phyloP scores from a whole-genome alignment of 2,113 vertebrate genomes.

The Agapornis roseicollis region DNA sequence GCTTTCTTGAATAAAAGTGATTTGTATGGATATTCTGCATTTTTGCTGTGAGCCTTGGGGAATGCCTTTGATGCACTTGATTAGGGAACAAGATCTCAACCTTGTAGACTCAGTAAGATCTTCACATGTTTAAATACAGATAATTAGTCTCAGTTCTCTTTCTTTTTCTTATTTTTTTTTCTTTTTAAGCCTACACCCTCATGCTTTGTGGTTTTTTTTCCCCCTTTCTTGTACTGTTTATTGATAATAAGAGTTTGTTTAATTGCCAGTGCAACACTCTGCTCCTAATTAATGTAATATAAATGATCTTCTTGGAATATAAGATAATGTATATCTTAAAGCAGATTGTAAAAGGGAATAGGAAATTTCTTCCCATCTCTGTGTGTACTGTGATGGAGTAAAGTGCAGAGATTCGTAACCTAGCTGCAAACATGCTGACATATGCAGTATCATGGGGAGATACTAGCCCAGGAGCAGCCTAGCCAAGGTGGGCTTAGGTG shows the following conservation, averaged over 20 bases:
- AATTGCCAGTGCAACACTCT: background rate
- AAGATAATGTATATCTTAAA: background rate
- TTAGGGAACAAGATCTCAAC: slow-evolving; percentile 40
- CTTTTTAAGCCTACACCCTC: background rate
- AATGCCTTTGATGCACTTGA: slow-evolving; percentile 29
- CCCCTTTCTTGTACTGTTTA: background rate
- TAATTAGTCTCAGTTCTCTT: slow-evolving; percentile 46
- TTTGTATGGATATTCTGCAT: slow-evolving; percentile 22
- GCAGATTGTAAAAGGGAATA: background rate
- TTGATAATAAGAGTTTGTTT: background rate
- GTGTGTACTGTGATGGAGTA: background rate
- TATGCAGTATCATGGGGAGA: fast-evolving
- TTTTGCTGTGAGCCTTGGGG: slow-evolving; percentile 42
- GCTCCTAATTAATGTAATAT: background rate
- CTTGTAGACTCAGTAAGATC: slow-evolving; percentile 6
- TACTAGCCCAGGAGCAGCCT: background rate
- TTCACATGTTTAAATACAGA: slow-evolving; percentile 42
- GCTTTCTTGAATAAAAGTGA: background rate
- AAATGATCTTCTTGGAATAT: background rate
- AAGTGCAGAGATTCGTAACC: background rate
- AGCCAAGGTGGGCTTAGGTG: background rate
- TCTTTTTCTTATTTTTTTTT: background rate
- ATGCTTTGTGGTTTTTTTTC: background rate
- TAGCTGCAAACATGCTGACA: background rate
- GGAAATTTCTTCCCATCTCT: background rate